phyloP scores from a whole-genome alignment of 2,888 invertebrate species.

The Tenthredo mesomela region DNA sequence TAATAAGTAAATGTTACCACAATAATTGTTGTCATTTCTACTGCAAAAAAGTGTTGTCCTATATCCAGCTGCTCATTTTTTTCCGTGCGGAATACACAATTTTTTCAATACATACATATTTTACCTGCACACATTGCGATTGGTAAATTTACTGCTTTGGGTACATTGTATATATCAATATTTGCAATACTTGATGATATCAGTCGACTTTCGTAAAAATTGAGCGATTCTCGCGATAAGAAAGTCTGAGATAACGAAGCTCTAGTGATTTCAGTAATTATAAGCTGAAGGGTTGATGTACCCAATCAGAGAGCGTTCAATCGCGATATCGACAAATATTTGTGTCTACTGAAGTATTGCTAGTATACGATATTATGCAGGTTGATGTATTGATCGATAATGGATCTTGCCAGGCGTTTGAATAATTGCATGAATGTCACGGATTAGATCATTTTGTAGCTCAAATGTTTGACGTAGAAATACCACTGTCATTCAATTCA shows the following conservation, averaged over 20 bases:
- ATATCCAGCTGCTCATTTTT: no score
- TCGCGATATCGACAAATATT: background rate
- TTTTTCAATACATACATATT: background rate
- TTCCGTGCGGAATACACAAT: no score
- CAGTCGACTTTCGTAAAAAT: background rate
- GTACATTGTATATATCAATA: no score
- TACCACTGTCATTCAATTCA: background rate
- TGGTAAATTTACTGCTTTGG: no score
- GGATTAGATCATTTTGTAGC: no score
- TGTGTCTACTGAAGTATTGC: background rate
- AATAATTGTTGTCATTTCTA: no score
- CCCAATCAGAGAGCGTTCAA: background rate
- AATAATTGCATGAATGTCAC: background rate
- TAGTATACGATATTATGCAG: background rate
- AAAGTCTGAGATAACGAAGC: background rate
- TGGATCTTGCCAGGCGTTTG: background rate
- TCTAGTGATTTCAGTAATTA: background rate
- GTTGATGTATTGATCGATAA: constrained; percentile 11
- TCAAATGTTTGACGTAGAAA: background rate
- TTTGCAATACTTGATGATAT: no score
- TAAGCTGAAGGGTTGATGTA: background rate
- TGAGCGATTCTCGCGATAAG: background rate
- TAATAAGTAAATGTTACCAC: no score
- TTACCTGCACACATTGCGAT: no score
- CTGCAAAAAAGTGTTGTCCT: no score